Evolutionary conservation across 2,113 vertebrate genomes (phyloP).

Genomic region (Colistium nudipinnis): DNA sequence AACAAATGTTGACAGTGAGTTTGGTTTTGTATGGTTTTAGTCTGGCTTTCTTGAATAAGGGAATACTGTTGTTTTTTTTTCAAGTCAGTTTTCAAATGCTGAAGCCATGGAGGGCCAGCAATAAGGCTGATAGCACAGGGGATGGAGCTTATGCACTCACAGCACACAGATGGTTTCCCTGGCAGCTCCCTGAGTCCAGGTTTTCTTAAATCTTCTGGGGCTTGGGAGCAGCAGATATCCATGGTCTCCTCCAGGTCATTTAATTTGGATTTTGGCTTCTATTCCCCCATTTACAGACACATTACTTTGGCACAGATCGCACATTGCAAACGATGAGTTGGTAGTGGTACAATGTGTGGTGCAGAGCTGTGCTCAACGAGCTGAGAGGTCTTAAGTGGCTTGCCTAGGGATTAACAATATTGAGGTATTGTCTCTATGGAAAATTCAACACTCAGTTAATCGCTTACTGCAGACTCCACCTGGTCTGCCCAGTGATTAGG

Average conservation of each 20-base stretch:
- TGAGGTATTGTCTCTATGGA: conserved; percentile 43
- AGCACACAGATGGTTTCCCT: conserved; percentile 72
- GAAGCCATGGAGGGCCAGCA: conserved; percentile 44
- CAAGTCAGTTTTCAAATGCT: conserved; percentile 45
- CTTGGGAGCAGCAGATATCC: conserved; percentile 56
- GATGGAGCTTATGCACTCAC: conserved; percentile 61
- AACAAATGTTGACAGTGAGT: neutral
- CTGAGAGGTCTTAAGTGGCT: conserved; percentile 31
- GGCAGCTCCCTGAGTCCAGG: conserved; percentile 61
- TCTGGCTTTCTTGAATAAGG: conserved; percentile 12
- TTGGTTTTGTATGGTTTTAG: neutral
- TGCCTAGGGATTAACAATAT: conserved; percentile 20
- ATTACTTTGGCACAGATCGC: conserved; percentile 51
- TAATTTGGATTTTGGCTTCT: conserved; percentile 68
- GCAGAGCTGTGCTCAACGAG: conserved; percentile 27
- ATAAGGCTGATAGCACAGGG: conserved; percentile 64
- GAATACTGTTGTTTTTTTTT: conserved; percentile 19
- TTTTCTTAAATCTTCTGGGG: conserved; percentile 65
- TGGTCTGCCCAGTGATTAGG: conserved; percentile 13
- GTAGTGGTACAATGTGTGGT: conserved; percentile 46
- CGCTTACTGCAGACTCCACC: conserved; percentile 4
- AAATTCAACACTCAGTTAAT: conserved; percentile 25
- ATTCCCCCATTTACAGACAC: conserved; percentile 52
- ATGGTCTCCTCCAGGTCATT: conserved; percentile 63
- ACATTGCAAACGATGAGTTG: conserved; percentile 51